Base-by-base conservation (phyloP, 2,888 invertebrate species). In the Uloborus plumipes region DNA sequence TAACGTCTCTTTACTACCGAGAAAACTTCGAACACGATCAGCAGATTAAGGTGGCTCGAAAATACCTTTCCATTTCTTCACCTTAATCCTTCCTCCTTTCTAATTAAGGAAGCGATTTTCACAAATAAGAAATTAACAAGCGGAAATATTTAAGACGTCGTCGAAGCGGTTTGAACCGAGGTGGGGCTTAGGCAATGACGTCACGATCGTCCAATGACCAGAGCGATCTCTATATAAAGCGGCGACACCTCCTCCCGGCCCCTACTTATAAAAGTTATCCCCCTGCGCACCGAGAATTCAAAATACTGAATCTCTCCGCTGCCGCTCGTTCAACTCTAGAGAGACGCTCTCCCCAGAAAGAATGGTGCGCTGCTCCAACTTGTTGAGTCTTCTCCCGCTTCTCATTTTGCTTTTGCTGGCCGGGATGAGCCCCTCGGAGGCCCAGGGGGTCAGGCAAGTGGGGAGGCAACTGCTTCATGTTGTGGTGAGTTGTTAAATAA, bases 341-440 rank as follows among this genome's bases (percentile, higher is more conserved):
- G 18, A 55, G 6, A 55, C 15, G 55, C 20, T 55, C 20, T 55
- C 16, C 16, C 61, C 20, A 22, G 14, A 20, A 55, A 74, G 65
- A 55, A 74, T 74, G 74, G 16, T 47, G 22, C 64, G 39, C 39
- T 39, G 65, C 2, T 15, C 53, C 65, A 39, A 74, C 65, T 74
- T 74, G 65, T 74, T 74, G 74, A 74, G 74, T 64, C 74, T 74
- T 39, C 65, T 74, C 9, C 20, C 65, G 39, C 55, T 58, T 51
- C 20, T 58, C 14, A 55, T 20, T 4, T 64, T 74, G 55, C 26
- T 74, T 11, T 55, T 74, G 53, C n/a, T 74, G 13, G 39, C 55
- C 20, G 65, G 22, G 47, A 65, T 65, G 16, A 55, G 65, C 22
- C 64, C 20, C 15, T 47, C 65, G 47, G 74, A 74, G 65, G 74